Conservation (phyloP, 2,888 invertebrate species). For the Stenichneumon culpator region DNA sequence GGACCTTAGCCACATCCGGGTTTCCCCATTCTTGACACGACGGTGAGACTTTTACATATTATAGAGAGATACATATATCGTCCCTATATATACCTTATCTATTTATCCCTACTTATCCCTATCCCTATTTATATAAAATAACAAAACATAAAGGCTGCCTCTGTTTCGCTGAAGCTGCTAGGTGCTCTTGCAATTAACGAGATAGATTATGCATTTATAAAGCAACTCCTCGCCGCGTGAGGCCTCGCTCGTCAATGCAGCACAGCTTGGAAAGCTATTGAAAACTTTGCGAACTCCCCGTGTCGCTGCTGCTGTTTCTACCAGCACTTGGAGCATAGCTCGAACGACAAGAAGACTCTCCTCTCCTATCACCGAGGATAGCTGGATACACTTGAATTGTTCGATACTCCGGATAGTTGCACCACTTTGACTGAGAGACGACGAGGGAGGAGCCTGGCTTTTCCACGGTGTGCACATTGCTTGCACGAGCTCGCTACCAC, state of each 20-base stretch:
- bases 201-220: conserved; percentile 56
- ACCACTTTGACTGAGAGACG: conserved; percentile 34
- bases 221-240: conserved; percentile 34
- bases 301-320: conserved; percentile 4
- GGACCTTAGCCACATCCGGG: too few species aligned
- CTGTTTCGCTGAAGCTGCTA: conserved; percentile 33
- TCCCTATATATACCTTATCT: not conserved
- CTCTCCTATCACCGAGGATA: conserved; percentile 34
- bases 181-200: conserved; percentile 53
- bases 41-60: too few species aligned
- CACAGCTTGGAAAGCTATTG: conserved; percentile 42
- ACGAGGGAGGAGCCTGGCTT: conserved; percentile 22
- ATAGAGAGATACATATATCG: not conserved
- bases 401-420: conserved; percentile 59
- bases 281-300: conserved; percentile 59
- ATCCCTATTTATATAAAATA: not conserved
- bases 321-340: conserved; percentile 3
- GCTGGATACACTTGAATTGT: conserved; percentile 46
- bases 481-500: not conserved
- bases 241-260: conserved; percentile 33
- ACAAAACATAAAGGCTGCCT: not conserved
- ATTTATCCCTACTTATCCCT: not conserved
- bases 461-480: conserved; percentile 24
- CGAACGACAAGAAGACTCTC: conserved; percentile 13
- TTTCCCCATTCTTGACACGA: too few species aligned